phyloP scores from a whole-genome alignment of 1,140 invertebrate genomes.

The Procambarus clarkii region DNA sequence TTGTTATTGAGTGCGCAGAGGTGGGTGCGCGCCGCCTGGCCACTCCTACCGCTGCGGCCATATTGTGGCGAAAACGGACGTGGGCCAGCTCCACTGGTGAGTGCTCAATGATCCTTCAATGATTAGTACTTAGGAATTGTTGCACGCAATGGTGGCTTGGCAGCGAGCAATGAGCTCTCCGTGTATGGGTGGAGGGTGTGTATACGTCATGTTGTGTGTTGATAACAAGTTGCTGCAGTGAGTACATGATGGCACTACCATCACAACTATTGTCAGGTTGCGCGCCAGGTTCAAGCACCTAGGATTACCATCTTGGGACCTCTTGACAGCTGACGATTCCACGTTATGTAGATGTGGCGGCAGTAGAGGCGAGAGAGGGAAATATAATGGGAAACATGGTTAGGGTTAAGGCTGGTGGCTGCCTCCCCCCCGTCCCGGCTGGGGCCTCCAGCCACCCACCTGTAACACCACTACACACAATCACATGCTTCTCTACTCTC shows the following conservation, averaged over 20 bases:
- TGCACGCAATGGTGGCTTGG: background rate
- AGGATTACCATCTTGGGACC: background rate
- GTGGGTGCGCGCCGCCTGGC: constrained; percentile 34
- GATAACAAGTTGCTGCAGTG: background rate
- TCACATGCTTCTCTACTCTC: background rate
- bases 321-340: background rate
- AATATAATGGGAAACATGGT: background rate
- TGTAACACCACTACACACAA: constrained; percentile 11
- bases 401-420: background rate
- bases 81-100: constrained; percentile 33
- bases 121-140: background rate
- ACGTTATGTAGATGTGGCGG: too few relatives aligned
- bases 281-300: constrained; percentile 53
- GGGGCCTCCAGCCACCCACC: constrained; percentile 12
- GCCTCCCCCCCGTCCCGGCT: background rate
- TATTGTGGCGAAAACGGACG: constrained; percentile 58
- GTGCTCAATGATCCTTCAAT: background rate
- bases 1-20: constrained; percentile 19
- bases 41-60: constrained; percentile 64
- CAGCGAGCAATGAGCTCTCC: background rate
- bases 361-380: too few relatives aligned
- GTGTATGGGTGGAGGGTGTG: background rate
- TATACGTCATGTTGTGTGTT: background rate
- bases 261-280: constrained; percentile 26
- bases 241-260: constrained; percentile 23